A percentile compares a stretch with the other conserved stretches of the same genome.
Conservation (phyloP, 2,888 invertebrate species). For the Cryptocephalus moraei region DNA sequence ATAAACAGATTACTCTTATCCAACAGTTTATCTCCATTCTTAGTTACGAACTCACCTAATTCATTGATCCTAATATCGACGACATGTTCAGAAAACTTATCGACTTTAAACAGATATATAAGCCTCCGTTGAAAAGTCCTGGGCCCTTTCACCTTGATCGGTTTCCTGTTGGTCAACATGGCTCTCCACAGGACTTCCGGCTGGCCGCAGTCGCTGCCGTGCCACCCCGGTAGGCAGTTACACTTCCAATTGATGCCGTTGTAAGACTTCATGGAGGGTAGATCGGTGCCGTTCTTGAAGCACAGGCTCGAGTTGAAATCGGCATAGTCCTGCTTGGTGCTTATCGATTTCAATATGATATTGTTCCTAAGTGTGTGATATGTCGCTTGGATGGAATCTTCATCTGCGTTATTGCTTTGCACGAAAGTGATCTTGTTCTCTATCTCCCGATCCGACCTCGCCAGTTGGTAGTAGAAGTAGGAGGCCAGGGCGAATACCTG, state of each 20-base stretch:
- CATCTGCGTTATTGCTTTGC: constrained; percentile 7
- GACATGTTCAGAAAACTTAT: constrained; percentile 44
- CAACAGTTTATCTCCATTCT: no score
- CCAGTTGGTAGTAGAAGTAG: constrained; percentile 30
- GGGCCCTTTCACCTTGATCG: constrained; percentile 36
- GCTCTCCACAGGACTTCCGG: constrained; percentile 59
- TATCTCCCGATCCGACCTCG: constrained; percentile 8
- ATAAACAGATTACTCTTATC: no score
- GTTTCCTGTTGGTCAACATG: constrained; percentile 46
- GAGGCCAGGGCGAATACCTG: constrained; percentile 31
- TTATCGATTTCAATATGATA: constrained; percentile 21
- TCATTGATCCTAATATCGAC: constrained; percentile 52
- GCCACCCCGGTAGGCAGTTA: constrained; percentile 51
- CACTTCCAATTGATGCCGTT: constrained; percentile 39
- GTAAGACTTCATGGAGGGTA: constrained; percentile 31
- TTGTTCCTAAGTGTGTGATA: constrained; percentile 28
- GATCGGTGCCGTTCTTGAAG: constrained; percentile 36
- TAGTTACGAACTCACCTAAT: constrained; percentile 37
- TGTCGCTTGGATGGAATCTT: constrained; percentile 19
- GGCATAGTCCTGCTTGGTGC: constrained; percentile 25
- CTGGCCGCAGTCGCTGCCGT: constrained; percentile 54
- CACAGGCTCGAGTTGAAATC: constrained; percentile 38
- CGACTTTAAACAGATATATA: constrained; percentile 45
- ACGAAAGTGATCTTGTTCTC: constrained; percentile 16
- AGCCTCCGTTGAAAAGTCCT: constrained; percentile 42